Evolutionary conservation across 2,113 vertebrate species (phyloP).

Genomic region (Haplochromis burtoni): DNA sequence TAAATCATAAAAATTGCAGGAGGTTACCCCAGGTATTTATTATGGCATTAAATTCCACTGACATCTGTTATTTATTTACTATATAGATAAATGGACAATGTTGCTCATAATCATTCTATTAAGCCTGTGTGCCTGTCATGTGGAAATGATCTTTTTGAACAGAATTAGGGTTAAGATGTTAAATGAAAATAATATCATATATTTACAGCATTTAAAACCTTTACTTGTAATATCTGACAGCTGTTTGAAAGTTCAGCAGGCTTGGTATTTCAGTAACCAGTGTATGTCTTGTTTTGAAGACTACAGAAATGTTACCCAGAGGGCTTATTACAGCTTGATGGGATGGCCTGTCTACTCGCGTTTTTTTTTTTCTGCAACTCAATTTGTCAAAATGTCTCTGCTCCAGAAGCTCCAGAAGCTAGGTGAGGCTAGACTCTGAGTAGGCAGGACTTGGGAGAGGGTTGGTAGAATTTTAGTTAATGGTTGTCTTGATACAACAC

Average conservation of each 20-base stretch:
- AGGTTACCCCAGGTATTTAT: background rate
- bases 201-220: background rate
- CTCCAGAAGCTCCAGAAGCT: background rate
- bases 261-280: background rate
- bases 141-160: background rate
- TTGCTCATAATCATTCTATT: background rate
- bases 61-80: background rate
- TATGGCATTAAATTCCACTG: background rate
- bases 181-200: background rate
- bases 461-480: background rate
- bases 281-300: slow-evolving; percentile 35
- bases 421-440: background rate
- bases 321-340: slow-evolving; percentile 33
- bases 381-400: background rate
- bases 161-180: background rate
- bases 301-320: slow-evolving; percentile 6
- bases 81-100: background rate
- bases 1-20: background rate
- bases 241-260: background rate
- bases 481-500: background rate
- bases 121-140: background rate
- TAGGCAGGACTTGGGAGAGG: background rate
- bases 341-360: slow-evolving; percentile 2
- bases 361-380: background rate
- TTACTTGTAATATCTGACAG: background rate